These are phyloP conservation scores for Choristoneura rosaceana DNA, from an alignment of 2,888 invertebrate genomes.

Conservation along the genomic window DNA sequence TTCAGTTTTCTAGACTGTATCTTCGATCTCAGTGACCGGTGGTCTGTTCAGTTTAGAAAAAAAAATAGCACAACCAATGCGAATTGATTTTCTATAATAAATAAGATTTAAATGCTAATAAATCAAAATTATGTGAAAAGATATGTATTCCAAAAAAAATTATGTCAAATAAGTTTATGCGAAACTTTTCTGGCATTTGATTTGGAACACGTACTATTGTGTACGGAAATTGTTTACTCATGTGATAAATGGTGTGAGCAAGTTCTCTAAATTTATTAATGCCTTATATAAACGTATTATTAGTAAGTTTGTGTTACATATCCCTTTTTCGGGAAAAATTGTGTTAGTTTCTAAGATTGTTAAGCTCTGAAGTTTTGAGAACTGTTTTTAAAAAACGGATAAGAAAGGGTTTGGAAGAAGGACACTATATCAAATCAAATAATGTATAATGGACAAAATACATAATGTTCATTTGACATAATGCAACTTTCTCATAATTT, in stretches of 20 bases:
- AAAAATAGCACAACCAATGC: no score
- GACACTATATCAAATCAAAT: no score
- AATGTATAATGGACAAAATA: no score
- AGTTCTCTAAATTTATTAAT: not conserved
- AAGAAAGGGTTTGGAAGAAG: no score
- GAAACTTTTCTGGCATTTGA: not conserved
- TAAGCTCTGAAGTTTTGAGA: not conserved
- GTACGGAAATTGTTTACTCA: not conserved
- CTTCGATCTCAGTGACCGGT: no score
- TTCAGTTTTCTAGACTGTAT: no score
- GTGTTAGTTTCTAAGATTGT: constrained; percentile 7
- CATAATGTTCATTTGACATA: no score
- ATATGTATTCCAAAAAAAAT: not conserved
- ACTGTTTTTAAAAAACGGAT: no score
- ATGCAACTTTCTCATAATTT: no score
- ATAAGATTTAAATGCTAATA: no score
- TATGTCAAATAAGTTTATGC: not conserved
- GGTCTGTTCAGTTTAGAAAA: no score
- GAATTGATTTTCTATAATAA: no score
- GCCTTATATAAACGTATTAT: not conserved
- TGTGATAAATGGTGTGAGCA: not conserved
- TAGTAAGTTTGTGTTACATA: not conserved
- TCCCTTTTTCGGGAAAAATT: constrained; percentile 6
- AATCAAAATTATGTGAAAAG: not conserved
- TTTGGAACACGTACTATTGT: not conserved